Evolutionary conservation across 2,888 invertebrate genomes (phyloP), one percentile per base, ranked within the genome.

Genomic region (Amblyteles armatorius): DNA sequence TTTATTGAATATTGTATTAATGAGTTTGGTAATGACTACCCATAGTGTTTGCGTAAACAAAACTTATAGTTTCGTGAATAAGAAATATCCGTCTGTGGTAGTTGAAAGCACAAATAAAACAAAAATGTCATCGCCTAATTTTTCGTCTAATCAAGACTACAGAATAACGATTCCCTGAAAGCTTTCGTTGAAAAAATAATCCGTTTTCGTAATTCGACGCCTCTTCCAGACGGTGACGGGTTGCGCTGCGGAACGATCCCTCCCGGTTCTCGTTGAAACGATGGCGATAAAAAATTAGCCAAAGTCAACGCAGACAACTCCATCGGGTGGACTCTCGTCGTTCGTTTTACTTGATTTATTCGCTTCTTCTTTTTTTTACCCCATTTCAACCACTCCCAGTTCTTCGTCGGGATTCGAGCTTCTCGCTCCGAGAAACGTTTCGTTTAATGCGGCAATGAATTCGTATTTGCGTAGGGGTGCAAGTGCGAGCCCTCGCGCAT

Each of bases 401-500:
- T 72, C 74, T 22, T 72, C 72, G 65, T 72, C 76, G 67, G 77
- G 55, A 40, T 63, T 48, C 77, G 36, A 40, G 63, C 48, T 40
- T 50, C 33, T n/a, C 71, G 71, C 71, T 60, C 40, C 73, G 86
- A 81, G 82, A 86, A 89, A 65, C 88, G 85, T 87, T 88, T 79
- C 84, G 73, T 79, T 87, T 90, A 90, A 89, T 88, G 89, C 86
- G 86, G 87, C 89, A 90, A 90, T 90, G 89, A 90, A 90, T 90
- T 90, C 90, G 90, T 90, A 90, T 90, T 90, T 90, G 89, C 88
- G 86, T 87, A 86, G 63, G 87, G 86, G 84, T 83, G 88, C 84
- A 78, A 85, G 82, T 86, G 85, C 67, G 40, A 80, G 55, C 71
- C 71, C 71, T 36, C 26, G 52, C 36, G 67, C 40, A 36, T 26